Percentiles rank a stretch among this genome's conserved stretches.
These are phyloP conservation scores for Valencia hispanica DNA, from an alignment of 2,797 vertebrate species.

Conservation along the genomic window DNA sequence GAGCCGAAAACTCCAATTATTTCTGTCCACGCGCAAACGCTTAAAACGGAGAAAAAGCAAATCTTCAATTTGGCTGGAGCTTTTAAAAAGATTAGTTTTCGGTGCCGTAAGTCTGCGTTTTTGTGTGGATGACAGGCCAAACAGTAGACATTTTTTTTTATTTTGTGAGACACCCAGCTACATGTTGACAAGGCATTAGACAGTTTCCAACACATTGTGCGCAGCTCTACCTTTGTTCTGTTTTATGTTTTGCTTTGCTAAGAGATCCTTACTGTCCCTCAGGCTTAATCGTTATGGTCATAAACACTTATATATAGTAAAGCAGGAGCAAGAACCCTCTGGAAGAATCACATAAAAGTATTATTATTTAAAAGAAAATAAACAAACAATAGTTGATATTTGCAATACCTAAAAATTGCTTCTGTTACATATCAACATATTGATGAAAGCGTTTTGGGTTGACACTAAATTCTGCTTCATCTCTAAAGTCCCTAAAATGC, in stretches of 20 bases:
- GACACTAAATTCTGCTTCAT: constrained; percentile 1
- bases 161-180: too few relatives aligned
- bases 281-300: constrained; percentile 54
- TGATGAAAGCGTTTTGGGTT: constrained; percentile 2
- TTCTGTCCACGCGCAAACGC: too few relatives aligned
- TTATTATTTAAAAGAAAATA: too few relatives aligned
- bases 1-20: too few relatives aligned
- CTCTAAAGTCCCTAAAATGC: constrained; percentile 1
- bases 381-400: not conserved
- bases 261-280: constrained; percentile 30
- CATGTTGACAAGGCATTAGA: too few relatives aligned
- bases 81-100: too few relatives aligned
- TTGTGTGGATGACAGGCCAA: too few relatives aligned
- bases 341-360: constrained; percentile 39
- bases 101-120: too few relatives aligned
- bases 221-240: constrained; percentile 16
- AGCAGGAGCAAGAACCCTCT: constrained; percentile 25
- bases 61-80: too few relatives aligned
- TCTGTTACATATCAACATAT: not conserved
- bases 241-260: constrained; percentile 22
- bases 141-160: too few relatives aligned
- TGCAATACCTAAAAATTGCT: not conserved
- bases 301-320: constrained; percentile 30
- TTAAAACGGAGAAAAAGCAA: too few relatives aligned
- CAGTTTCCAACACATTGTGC: constrained; percentile 1